phyloP scores from a whole-genome alignment of 37 sponge, comb jelly and placozoan species.

The Dysidea cf. avara region DNA sequence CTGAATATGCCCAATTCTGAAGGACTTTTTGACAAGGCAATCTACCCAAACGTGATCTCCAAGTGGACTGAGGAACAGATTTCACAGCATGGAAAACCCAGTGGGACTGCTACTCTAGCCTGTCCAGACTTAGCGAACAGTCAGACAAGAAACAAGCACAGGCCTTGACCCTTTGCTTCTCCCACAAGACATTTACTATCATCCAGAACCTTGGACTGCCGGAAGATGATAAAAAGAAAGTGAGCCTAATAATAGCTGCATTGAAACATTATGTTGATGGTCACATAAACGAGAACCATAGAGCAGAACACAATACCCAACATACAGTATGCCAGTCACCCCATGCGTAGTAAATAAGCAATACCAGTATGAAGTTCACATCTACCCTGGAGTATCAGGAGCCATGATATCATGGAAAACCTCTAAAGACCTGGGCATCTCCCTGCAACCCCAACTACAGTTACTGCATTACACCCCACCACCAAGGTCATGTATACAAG shows the following conservation, averaged over 20 bases:
- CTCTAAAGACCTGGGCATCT: conserved; percentile 4
- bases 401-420: conserved; percentile 4
- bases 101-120: conserved; percentile 30
- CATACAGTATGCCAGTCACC: conserved; percentile 9
- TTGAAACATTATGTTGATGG: conserved; percentile 4
- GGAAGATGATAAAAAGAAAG: conserved; percentile 2
- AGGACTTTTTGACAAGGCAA: conserved; percentile 32
- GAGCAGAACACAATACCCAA: conserved; percentile 3
- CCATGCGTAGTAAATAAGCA: no score
- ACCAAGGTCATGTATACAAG: no score
- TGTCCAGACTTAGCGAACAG: conserved; percentile 12
- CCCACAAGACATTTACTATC: conserved; percentile 26
- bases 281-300: conserved; percentile 21
- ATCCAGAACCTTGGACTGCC: conserved; percentile 33
- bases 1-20: no score
- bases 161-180: conserved; percentile 40
- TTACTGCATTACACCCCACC: background rate
- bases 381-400: no score
- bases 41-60: conserved; percentile 38
- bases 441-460: conserved; percentile 1
- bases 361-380: no score
- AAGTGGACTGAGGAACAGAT: conserved; percentile 35
- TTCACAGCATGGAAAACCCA: conserved; percentile 41
- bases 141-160: conserved; percentile 11
- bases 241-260: background rate